Evolutionary conservation across 2,888 invertebrate species (phyloP).

Genomic region (Campopleginae sp.): DNA sequence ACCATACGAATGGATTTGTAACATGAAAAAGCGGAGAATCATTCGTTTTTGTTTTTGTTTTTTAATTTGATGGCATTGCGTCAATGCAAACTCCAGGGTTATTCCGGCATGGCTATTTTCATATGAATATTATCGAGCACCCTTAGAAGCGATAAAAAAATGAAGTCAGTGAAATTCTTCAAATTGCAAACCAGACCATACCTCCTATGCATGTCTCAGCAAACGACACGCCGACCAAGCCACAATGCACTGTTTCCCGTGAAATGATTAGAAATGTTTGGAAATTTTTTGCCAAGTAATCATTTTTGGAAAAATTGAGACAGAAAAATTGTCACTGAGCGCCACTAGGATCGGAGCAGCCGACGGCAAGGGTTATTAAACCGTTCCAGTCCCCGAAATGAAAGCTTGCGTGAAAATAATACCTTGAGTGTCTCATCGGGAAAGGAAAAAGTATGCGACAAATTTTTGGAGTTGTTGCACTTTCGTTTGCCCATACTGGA

Average conservation of each 20-base stretch:
- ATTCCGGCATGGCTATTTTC: too few relatives aligned
- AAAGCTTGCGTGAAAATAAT: neutral
- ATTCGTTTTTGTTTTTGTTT: too few relatives aligned
- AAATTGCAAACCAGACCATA: neutral
- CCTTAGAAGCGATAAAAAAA: neutral
- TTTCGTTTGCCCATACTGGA: constrained; percentile 66
- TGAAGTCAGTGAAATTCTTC: neutral
- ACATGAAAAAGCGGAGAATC: too few relatives aligned
- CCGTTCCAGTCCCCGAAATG: constrained; percentile 15
- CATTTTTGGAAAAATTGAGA: neutral
- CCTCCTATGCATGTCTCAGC: neutral
- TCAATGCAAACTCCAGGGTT: too few relatives aligned
- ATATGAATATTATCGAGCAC: neutral
- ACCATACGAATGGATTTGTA: too few relatives aligned
- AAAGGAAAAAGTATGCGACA: constrained; percentile 71
- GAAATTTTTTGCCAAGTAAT: neutral
- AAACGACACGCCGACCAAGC: neutral
- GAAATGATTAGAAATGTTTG: neutral
- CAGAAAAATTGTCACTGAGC: neutral
- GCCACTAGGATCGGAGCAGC: neutral
- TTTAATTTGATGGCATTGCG: too few relatives aligned
- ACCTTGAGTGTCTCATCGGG: constrained; percentile 72
- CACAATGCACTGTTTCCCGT: neutral
- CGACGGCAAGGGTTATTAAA: neutral
- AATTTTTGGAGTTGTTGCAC: constrained; percentile 67